Evolutionary conservation across 2,888 invertebrate species (phyloP).

Genomic region (Taphrorychus bicolor): DNA sequence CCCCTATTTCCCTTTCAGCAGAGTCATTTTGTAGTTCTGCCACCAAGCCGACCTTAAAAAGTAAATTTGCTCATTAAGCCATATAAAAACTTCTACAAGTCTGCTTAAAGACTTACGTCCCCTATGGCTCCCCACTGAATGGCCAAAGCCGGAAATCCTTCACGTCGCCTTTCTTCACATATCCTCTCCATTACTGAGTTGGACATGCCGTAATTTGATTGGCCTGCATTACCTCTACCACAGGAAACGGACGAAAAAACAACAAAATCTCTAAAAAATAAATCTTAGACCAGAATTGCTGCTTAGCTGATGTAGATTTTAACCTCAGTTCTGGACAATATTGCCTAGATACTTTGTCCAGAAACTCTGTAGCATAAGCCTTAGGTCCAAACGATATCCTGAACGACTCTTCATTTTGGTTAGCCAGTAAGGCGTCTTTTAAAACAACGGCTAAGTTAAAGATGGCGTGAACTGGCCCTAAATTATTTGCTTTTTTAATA

Average conservation of each 20-base stretch:
- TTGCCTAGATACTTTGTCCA: constrained; percentile 66
- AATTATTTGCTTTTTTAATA: constrained; percentile 66
- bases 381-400: constrained; percentile 77
- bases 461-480: constrained; percentile 81
- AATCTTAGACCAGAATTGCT: not conserved
- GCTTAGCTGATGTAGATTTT: not conserved
- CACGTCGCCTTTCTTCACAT: constrained; percentile 74
- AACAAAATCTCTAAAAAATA: constrained; percentile 72
- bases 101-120: constrained; percentile 72
- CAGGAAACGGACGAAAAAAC: constrained; percentile 92
- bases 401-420: constrained; percentile 76
- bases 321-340: constrained; percentile 49
- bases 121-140: constrained; percentile 95
- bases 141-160: constrained; percentile 80
- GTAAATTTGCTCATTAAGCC: constrained; percentile 42
- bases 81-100: not conserved
- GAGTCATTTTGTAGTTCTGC: constrained; percentile 64
- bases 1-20: constrained; percentile 61
- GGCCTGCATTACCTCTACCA: constrained; percentile 92
- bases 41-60: constrained; percentile 67
- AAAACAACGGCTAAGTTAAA: constrained; percentile 89
- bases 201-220: constrained; percentile 89
- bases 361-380: constrained; percentile 77
- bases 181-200: constrained; percentile 92
- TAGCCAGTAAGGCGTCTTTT: constrained; percentile 77